A percentile compares a stretch with the other conserved stretches of the same genome.
Evolutionary conservation across 2,113 vertebrate species (phyloP).

Genomic region (Ciconia boyciana): DNA sequence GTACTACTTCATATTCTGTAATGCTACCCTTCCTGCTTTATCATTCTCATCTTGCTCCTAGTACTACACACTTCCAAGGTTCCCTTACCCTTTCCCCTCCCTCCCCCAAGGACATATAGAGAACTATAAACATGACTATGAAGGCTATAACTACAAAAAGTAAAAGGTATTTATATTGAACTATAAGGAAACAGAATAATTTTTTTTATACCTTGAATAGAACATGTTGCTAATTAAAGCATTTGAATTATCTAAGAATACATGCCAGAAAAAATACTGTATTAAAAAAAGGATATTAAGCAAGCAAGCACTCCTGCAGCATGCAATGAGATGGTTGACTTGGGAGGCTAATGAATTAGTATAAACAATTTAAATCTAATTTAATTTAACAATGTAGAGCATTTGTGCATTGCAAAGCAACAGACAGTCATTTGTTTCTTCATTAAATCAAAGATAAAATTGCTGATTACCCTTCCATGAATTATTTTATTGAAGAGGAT

Average conservation of each 20-base stretch:
- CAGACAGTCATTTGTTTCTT: constrained; percentile 42
- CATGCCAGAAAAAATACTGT: not conserved
- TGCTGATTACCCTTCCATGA: constrained; percentile 47
- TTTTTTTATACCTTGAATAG: not conserved
- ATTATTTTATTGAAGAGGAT: constrained; percentile 51
- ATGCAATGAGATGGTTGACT: constrained; percentile 38
- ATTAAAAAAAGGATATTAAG: not conserved
- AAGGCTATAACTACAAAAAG: not conserved
- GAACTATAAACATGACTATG: not conserved
- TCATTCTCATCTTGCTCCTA: not conserved
- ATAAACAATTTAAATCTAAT: constrained; percentile 56
- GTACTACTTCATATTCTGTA: not conserved
- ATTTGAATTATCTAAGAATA: constrained; percentile 5
- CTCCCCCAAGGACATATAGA: not conserved
- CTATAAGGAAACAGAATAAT: not conserved
- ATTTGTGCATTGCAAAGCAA: constrained; percentile 51
- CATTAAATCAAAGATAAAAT: constrained; percentile 61
- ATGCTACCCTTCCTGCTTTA: not conserved
- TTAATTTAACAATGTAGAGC: constrained; percentile 60
- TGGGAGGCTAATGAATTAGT: constrained; percentile 62
- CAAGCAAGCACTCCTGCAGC: not conserved
- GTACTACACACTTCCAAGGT: not conserved
- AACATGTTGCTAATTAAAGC: not conserved
- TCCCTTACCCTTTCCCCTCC: not conserved
- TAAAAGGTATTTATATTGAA: not conserved